These are phyloP conservation scores for Odocoileus virginianus DNA, from an alignment of 2,113 vertebrate species.

Conservation along the genomic window DNA sequence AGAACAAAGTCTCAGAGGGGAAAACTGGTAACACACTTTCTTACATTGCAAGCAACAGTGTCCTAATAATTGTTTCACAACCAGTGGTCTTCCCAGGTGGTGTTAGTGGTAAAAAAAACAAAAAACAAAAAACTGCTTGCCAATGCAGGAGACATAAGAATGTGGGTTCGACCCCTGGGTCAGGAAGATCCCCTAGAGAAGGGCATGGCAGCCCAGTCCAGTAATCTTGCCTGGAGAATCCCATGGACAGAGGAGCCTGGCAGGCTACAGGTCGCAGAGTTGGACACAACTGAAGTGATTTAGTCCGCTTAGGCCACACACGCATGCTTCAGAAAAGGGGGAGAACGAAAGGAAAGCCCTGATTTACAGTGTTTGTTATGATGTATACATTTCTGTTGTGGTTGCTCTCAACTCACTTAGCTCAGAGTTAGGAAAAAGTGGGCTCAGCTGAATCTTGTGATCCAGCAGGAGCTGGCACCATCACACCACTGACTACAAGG, in stretches of 20 bases:
- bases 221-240: not conserved
- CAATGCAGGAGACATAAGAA: not conserved
- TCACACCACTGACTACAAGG: not conserved
- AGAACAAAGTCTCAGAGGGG: not conserved
- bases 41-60: accelerated
- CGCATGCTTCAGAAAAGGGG: not conserved
- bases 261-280: not conserved
- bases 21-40: no score
- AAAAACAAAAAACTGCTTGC: not conserved
- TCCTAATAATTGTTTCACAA: not conserved
- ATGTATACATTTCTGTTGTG: no score
- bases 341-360: not conserved
- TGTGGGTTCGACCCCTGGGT: not conserved
- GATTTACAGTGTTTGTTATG: not conserved
- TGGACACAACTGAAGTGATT: not conserved
- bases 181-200: not conserved
- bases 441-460: not conserved
- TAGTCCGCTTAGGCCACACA: not conserved
- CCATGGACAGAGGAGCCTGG: not conserved
- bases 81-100: not conserved
- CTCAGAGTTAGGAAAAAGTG: no score
- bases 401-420: no score
- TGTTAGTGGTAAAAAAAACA: not conserved
- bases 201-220: not conserved
- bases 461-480: not conserved